Conservation (phyloP, 2,797 vertebrate species). For the Tauraco hartlaubi region DNA sequence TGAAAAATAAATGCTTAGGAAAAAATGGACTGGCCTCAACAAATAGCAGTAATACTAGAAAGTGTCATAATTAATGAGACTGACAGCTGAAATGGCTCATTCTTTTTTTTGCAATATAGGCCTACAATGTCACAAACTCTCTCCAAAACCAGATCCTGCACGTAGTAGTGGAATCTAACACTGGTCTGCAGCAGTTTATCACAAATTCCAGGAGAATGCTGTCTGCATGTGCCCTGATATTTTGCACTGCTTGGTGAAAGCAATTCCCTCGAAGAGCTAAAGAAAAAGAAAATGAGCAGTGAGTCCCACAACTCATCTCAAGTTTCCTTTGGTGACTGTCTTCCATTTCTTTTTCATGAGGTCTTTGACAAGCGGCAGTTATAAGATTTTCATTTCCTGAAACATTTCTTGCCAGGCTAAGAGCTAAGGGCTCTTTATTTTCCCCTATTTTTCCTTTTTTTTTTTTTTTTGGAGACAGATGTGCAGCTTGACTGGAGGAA, state of each 20-base stretch:
- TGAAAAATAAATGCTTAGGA: background rate
- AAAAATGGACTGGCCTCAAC: background rate
- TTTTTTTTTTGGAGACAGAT: background rate
- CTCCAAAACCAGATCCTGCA: slow-evolving; percentile 17
- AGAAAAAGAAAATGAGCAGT: slow-evolving; percentile 48
- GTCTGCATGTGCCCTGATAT: slow-evolving; percentile 15
- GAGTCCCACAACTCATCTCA: slow-evolving; percentile 51
- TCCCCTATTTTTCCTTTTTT: background rate
- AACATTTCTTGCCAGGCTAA: slow-evolving; percentile 11
- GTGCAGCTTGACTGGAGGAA: background rate
- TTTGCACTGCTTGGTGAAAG: slow-evolving; percentile 45
- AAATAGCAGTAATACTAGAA: slow-evolving; percentile 42
- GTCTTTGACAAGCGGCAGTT: slow-evolving; percentile 59
- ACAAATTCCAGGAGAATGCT: slow-evolving; percentile 54
- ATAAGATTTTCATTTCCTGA: slow-evolving; percentile 65
- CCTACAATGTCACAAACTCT: slow-evolving; percentile 40
- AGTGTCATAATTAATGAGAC: slow-evolving; percentile 35
- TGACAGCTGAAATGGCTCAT: slow-evolving; percentile 15
- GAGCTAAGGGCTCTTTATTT: background rate
- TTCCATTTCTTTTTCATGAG: slow-evolving; percentile 61
- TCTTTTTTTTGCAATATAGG: slow-evolving; percentile 39
- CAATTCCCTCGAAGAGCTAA: slow-evolving; percentile 62
- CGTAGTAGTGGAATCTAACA: slow-evolving; percentile 31
- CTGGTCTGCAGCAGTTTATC: slow-evolving; percentile 33
- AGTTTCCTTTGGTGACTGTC: slow-evolving; percentile 42